phyloP scores from a whole-genome alignment of 2,113 vertebrate genomes.

The Gracilinanus agilis region DNA sequence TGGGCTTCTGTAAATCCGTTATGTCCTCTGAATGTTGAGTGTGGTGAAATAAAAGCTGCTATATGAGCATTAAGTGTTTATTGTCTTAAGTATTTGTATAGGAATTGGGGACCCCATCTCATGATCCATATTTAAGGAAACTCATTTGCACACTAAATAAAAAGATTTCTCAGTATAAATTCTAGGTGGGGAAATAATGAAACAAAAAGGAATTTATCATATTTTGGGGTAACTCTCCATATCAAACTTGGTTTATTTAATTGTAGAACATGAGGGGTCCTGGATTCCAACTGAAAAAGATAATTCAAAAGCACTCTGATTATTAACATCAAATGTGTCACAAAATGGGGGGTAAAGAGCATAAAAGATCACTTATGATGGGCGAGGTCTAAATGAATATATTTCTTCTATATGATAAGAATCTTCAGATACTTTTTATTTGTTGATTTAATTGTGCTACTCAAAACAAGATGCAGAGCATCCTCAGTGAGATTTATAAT shows the following conservation, averaged over 20 bases:
- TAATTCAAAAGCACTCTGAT: background rate
- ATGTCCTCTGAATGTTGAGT: background rate
- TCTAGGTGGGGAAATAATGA: background rate
- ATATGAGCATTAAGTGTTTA: background rate
- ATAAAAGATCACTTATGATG: background rate
- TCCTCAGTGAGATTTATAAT: background rate
- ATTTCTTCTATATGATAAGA: background rate
- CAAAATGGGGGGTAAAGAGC: background rate
- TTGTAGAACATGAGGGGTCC: background rate
- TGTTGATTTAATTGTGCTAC: background rate
- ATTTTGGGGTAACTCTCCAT: background rate
- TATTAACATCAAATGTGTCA: background rate
- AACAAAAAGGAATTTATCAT: background rate
- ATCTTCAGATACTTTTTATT: background rate
- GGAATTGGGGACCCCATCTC: background rate
- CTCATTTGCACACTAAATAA: background rate
- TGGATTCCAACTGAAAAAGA: background rate
- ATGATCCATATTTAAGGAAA: background rate
- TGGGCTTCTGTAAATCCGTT: background rate
- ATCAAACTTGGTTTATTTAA: background rate
- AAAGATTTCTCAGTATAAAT: background rate
- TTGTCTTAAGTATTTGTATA: background rate
- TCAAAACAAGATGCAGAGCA: background rate
- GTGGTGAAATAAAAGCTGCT: background rate
- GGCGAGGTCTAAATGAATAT: background rate